Percentiles rank a stretch among this genome's conserved stretches.
These are phyloP conservation scores for Microplitis mediator DNA, from an alignment of 1,140 invertebrate genomes.

Conservation along the genomic window DNA sequence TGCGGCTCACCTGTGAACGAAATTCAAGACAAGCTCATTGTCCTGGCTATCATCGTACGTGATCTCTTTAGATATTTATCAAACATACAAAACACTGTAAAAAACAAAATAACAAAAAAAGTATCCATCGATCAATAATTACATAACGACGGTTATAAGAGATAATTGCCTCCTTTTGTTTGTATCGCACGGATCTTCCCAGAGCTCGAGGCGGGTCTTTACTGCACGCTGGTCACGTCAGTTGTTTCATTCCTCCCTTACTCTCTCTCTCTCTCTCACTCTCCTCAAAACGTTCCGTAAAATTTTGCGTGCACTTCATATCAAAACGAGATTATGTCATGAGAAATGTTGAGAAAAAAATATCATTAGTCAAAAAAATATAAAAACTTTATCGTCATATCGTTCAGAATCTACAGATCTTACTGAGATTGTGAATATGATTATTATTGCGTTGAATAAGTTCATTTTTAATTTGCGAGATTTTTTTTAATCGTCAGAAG, in stretches of 20 bases:
- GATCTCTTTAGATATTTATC: constrained; percentile 10
- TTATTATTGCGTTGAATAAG: too few species aligned
- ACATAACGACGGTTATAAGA: constrained; percentile 7
- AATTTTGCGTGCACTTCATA: constrained; percentile 4
- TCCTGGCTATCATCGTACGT: background rate
- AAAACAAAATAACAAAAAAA: background rate
- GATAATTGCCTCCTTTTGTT: constrained; percentile 15
- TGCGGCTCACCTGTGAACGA: too few species aligned
- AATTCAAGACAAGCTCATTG: background rate
- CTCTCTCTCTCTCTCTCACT: too few species aligned
- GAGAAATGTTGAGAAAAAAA: background rate
- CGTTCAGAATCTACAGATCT: background rate
- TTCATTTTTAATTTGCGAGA: too few species aligned
- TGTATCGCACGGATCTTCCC: constrained; percentile 9
- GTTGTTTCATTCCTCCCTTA: background rate
- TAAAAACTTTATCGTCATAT: background rate
- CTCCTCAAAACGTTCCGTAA: background rate
- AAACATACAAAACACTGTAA: background rate
- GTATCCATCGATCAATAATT: constrained; percentile 18
- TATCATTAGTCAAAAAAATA: background rate
- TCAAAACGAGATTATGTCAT: constrained; percentile 7
- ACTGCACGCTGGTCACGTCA: constrained; percentile 31
- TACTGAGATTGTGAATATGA: background rate
- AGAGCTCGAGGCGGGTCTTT: constrained; percentile 8
- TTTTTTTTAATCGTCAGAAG: too few species aligned